phyloP scores from a whole-genome alignment of 1,140 invertebrate species.

The Tetranychus urticae region DNA sequence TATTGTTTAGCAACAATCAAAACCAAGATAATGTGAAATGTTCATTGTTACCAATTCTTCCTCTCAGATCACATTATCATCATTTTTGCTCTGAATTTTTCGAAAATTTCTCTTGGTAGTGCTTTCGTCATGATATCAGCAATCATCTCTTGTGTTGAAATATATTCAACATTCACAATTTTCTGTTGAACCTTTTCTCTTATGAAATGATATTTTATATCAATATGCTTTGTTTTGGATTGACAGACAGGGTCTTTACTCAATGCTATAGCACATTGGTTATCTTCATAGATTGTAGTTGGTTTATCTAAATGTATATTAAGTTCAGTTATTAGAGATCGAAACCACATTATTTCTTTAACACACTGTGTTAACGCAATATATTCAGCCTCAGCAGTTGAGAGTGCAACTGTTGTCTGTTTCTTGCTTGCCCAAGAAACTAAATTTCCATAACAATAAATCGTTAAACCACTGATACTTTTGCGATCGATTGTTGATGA shows the following conservation, averaged over 20 bases:
- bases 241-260: slow-evolving; percentile 20
- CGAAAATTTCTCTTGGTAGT: background rate
- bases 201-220: slow-evolving; percentile 19
- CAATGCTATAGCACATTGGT: slow-evolving; percentile 16
- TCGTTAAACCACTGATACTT: background rate
- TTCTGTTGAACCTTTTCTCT: slow-evolving; percentile 14
- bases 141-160: slow-evolving; percentile 12
- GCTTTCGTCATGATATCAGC: slow-evolving; percentile 20
- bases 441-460: background rate
- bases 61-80: too few species aligned
- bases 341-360: slow-evolving; percentile 5
- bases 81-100: background rate
- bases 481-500: slow-evolving; percentile 15
- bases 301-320: background rate
- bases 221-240: slow-evolving; percentile 20
- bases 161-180: background rate
- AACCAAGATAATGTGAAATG: too few species aligned
- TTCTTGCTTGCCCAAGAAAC: slow-evolving; percentile 5
- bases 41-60: too few species aligned
- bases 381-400: slow-evolving; percentile 8
- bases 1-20: too few species aligned
- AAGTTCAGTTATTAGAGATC: background rate
- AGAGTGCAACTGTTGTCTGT: slow-evolving; percentile 1
- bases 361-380: background rate
- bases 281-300: slow-evolving; percentile 13